Evolutionary conservation across 2,113 vertebrate genomes (phyloP), one percentile per base, ranked within the genome.

Genomic region (Pongo pygmaeus): DNA sequence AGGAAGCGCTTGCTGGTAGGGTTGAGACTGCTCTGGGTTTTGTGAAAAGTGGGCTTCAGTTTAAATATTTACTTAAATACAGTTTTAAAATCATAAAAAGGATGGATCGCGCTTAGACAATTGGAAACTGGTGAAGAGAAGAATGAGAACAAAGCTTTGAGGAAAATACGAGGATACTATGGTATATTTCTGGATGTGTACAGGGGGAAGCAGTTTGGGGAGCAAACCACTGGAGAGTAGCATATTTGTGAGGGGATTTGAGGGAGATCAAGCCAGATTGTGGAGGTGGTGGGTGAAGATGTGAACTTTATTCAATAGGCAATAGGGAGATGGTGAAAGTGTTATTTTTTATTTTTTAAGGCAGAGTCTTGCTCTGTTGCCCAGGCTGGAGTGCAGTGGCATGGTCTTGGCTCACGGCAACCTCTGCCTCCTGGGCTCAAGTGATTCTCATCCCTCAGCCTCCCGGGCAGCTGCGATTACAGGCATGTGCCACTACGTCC

Each of bases 291-390:
- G 12, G 61, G 13, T 8, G 67, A 38, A 13, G 40, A 38, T 16
- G 0, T 3, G 35, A 18, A 9, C 64, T 57, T 40, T 48, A 5
- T 43, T 59, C 43, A 1, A 57, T 6, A n/a, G 64, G 57, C 77
- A 2, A 0, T 0, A 2, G 35, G 30, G 30, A 18, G 7, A 0
- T 2, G 40, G n/a, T 30, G 27, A 32, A 64, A 30, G 61, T 32
- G 61, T 64, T 64, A 30, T 30, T 64, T 64, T 13, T 14, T 30
- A 27, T 64, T 64, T 64, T 64, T 32, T 64, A 55, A 55, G 5
- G 25, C 61, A 64, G 61, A 64, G 61, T 14, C 27, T 64, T 64
- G 61, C 61, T 64, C 0, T 64, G 61, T 64, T 64, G 61, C 61
- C 61, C 27, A 30, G 61, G 61, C 61, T 64, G 27, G 27, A 64